These are phyloP conservation scores for Lytechinus pictus DNA, from an alignment of 35 echinoderm and acorn worm species.

Conservation along the genomic window DNA sequence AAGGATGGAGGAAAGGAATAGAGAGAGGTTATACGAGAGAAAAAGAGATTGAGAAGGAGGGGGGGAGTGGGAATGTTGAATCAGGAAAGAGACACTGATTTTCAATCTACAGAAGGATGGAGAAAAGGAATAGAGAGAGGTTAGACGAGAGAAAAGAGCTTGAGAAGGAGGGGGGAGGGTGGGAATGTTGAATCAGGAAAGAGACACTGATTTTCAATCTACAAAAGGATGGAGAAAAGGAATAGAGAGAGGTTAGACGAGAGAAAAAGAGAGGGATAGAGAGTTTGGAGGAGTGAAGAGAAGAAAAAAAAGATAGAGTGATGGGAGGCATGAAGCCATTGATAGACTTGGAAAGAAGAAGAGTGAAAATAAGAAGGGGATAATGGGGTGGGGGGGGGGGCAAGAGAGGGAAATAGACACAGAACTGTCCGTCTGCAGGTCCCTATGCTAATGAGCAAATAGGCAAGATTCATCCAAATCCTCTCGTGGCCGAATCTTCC, in stretches of 20 bases:
- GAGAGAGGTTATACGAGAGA: background rate
- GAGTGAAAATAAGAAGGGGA: background rate
- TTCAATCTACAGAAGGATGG: background rate
- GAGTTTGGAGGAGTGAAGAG: background rate
- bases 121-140: background rate
- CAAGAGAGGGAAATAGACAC: background rate
- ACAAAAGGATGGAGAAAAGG: too few species aligned
- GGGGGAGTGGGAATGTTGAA: background rate
- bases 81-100: too few species aligned
- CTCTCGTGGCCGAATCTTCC: too few species aligned
- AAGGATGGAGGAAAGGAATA: background rate
- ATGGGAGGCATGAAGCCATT: background rate
- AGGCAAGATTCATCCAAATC: too few species aligned
- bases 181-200: too few species aligned
- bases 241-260: background rate
- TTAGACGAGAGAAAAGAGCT: background rate
- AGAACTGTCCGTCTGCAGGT: background rate
- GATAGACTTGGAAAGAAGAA: background rate
- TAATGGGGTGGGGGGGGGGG: background rate
- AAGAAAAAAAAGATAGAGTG: background rate
- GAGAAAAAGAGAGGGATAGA: background rate
- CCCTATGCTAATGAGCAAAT: too few species aligned
- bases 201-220: too few species aligned
- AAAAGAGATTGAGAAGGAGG: background rate
- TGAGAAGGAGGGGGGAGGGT: background rate